These are phyloP conservation scores for Carpatolechia fugitivella DNA, from an alignment of 2,888 invertebrate genomes.

Conservation along the genomic window DNA sequence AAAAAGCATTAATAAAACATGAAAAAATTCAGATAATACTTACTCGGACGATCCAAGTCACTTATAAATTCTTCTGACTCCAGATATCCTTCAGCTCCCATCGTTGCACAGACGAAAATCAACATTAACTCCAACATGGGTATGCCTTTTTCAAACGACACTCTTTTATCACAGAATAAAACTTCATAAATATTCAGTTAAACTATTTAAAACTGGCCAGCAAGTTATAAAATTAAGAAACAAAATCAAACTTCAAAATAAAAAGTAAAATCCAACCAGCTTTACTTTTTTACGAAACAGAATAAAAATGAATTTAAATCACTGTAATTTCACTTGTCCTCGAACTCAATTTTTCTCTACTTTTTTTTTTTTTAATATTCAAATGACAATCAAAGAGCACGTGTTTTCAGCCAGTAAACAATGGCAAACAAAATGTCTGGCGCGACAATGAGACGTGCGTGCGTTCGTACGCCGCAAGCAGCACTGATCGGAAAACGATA, in stretches of 20 bases:
- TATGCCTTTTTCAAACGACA: slow-evolving; percentile 1
- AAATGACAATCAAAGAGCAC: slow-evolving; percentile 28
- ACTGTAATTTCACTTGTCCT: slow-evolving; percentile 7
- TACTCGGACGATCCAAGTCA: slow-evolving; percentile 79
- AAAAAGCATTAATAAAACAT: background rate
- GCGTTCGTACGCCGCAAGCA: slow-evolving; percentile 47
- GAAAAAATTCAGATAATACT: slow-evolving; percentile 31
- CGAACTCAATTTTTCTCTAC: background rate
- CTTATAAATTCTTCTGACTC: slow-evolving; percentile 77
- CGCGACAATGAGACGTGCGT: slow-evolving; percentile 48
- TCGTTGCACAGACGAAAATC: slow-evolving; percentile 37
- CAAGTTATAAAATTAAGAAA: background rate
- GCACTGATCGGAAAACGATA: slow-evolving; percentile 63
- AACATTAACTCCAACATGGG: slow-evolving; percentile 6
- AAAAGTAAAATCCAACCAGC: background rate
- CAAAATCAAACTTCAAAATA: background rate
- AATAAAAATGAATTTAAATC: slow-evolving; percentile 12
- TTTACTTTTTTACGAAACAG: background rate
- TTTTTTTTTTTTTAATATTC: background rate
- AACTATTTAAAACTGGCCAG: background rate
- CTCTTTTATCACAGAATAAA: slow-evolving; percentile 3
- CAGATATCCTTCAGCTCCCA: slow-evolving; percentile 60
- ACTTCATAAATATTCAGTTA: slow-evolving; percentile 1
- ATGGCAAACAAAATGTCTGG: slow-evolving; percentile 35
- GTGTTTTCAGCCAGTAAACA: slow-evolving; percentile 49